Evolutionary conservation across 2,888 invertebrate species (phyloP).

Genomic region (Dascillus cervinus): DNA sequence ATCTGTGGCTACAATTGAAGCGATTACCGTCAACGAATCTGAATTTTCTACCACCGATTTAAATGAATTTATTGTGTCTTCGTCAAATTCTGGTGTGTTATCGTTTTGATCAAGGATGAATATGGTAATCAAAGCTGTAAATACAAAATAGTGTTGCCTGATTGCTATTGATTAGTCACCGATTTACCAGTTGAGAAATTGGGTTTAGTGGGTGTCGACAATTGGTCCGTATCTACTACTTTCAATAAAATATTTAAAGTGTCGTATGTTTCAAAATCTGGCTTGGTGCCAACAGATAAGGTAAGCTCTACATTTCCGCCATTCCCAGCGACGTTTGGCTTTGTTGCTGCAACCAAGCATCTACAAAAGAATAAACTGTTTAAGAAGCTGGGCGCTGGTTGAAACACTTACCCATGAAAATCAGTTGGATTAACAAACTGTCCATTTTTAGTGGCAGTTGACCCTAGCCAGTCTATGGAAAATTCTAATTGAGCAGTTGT

Average conservation of each 20-base stretch:
- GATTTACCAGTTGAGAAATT: too few species aligned
- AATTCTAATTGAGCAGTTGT: slow-evolving; percentile 50
- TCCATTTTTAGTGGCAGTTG: slow-evolving; percentile 54
- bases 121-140: slow-evolving; percentile 50
- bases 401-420: too few species aligned
- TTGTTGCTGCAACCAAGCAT: slow-evolving; percentile 29
- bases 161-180: too few species aligned
- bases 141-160: too few species aligned
- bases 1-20: slow-evolving; percentile 54
- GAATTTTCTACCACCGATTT: slow-evolving; percentile 50
- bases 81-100: slow-evolving; percentile 51
- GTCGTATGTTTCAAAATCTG: slow-evolving; percentile 54
- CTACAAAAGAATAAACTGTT: slow-evolving; percentile 23
- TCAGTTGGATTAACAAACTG: slow-evolving; percentile 33
- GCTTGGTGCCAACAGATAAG: slow-evolving; percentile 14
- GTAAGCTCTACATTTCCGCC: slow-evolving; percentile 6
- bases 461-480: slow-evolving; percentile 51
- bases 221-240: slow-evolving; percentile 47
- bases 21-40: slow-evolving; percentile 43
- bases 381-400: slow-evolving; percentile 4
- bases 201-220: slow-evolving; percentile 42
- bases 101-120: slow-evolving; percentile 58
- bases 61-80: slow-evolving; percentile 39
- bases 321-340: neutral
- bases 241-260: slow-evolving; percentile 48